Base-by-base conservation (phyloP, 2,888 invertebrate species). In the Dromius quadrimaculatus region DNA sequence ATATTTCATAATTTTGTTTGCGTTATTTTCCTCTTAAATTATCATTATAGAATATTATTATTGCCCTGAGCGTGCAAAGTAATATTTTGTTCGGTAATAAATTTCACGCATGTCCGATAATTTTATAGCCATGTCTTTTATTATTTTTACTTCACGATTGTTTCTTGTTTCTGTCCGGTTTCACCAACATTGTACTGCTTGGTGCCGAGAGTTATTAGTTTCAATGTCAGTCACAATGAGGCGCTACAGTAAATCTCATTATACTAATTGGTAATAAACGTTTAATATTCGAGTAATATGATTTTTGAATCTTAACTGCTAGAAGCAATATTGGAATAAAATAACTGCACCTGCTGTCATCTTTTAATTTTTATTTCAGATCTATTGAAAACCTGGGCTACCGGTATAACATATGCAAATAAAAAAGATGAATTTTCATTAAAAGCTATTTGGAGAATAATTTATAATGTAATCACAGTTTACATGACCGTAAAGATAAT, bases 191-290 rank as follows among this genome's bases (percentile, higher is more conserved):
- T 47, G 47, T 47, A 28, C 8, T 5, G 6, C 28, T 28, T 47
- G 50, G 50, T 54, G 50, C 28, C 28, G 28, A 11, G 28, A 23
- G 28, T 54, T n/a, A 54, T 54, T 54, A 54, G 50, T 54, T 54
- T 54, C 50, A 54, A 54, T 54, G 50, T 11, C 50, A 54, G 15
- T 41, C 41, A 11, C 50, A 28, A 13, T 28, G 50, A 41, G 41
- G 41, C 41, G 41, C 41, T 41, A 15, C 41, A 15, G 41, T 41
- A 15, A 15, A 15, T 41, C 41, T 41, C 15, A 32, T 54, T 15
- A 54, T 54, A 23, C 28, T 54, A 54, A 54, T 54, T 54, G 23
- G 28, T 54, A 23, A 23, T 28, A 28, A 54, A 15, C 13, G 50
- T 23, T 54, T 54, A 54, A 47, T 54, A 41, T 15, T 41, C 15